Conservation (phyloP, 2,888 invertebrate species). For the Mellilla xanthometata region DNA sequence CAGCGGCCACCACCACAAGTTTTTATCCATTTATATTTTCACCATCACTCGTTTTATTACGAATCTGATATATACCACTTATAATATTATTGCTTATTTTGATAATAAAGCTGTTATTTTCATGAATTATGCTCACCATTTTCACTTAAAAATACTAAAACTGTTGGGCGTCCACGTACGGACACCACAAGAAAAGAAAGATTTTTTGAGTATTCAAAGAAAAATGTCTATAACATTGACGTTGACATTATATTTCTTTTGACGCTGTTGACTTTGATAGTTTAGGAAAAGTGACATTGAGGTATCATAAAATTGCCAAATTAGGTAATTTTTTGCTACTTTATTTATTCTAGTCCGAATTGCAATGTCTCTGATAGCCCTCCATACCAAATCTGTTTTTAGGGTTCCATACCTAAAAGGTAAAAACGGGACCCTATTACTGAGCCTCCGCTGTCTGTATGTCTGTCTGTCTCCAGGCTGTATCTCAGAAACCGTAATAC, state of each 20-base stretch:
- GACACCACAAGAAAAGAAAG: constrained; percentile 53
- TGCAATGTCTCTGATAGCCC: no score
- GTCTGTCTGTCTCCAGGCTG: no score
- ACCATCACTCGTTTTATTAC: constrained; percentile 32
- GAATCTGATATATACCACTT: background rate
- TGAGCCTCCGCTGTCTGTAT: no score
- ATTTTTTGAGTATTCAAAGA: constrained; percentile 27
- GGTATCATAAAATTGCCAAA: no score
- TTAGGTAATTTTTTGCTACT: no score
- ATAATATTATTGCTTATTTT: background rate
- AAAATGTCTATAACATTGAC: background rate
- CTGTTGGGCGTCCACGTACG: constrained; percentile 38
- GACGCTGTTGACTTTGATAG: no score
- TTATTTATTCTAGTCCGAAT: no score
- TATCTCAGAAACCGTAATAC: no score
- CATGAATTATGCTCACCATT: constrained; percentile 49
- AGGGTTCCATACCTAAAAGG: no score
- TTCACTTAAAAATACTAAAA: constrained; percentile 34
- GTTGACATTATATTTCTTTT: background rate
- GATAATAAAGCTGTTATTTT: constrained; percentile 14
- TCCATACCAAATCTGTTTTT: no score
- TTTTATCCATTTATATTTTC: constrained; percentile 35
- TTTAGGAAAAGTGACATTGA: no score
- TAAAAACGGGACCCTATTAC: no score
- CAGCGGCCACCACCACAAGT: constrained; percentile 1